Base-by-base conservation (phyloP, 2,888 invertebrate species). In the Empis livida region DNA sequence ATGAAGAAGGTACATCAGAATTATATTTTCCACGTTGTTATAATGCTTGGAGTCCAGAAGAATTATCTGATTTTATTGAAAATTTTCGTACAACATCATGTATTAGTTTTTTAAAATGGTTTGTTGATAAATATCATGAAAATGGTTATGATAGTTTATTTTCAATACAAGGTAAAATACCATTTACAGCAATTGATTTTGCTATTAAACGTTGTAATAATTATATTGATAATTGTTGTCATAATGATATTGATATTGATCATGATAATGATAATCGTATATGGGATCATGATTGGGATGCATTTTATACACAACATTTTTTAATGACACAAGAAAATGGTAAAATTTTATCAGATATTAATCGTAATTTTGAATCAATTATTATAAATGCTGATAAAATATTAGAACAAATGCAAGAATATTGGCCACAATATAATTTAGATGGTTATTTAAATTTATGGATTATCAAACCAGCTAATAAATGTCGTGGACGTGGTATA, bases 401-500 rank as follows among this genome's bases (percentile, higher is more conserved):
- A 37, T 65, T 91, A 47, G 76, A 78, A 15, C 76, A 79, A 41
- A 74, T 92, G 57, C 71, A 73, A 14, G 77, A 76, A 48, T 79
- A 76, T 61, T 89, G 88, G 84, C 88, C 90, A 0, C 90, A 90
- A 63, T 77, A 85, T 55, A 79, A 82, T 32, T 76, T 27, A 54
- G 94, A 95, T 64, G 95, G 94, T 0, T 76, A 80, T 50, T 75
- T 80, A 49, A 94, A 94, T 67, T 80, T 93, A 55, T 95, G 95
- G 94, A 94, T 95, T 53, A 79, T 94, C 49, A 95, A 95, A 64
- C 94, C 94, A 0, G 93, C 93, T 1, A 92, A 91, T 57, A 89
- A 90, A 64, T 93, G 93, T 56, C 77, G 94, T 10, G 94, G 95
- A 0, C 76, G 88, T 59, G 94, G 94, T 44, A 94, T 95, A 53